These are phyloP conservation scores for Tachyglossus aculeatus DNA, from an alignment of 2,797 vertebrate genomes.

Conservation along the genomic window DNA sequence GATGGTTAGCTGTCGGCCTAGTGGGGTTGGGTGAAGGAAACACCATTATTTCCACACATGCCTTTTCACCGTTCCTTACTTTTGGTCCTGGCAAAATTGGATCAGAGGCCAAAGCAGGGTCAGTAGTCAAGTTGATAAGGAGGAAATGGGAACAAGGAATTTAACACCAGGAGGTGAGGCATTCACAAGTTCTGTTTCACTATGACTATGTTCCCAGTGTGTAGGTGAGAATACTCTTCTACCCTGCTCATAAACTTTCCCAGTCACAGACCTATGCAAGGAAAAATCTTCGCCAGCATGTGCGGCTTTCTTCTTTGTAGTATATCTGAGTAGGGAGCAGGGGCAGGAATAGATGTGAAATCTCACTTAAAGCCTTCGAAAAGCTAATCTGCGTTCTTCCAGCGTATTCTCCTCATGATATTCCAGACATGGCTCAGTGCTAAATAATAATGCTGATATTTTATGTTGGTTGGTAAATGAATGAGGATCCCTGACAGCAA, in stretches of 20 bases:
- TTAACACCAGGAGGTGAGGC: neutral
- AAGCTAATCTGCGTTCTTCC: neutral
- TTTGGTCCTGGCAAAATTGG: constrained; percentile 30
- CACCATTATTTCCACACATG: constrained; percentile 73
- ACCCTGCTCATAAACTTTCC: neutral
- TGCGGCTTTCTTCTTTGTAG: neutral
- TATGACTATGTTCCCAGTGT: constrained; percentile 36
- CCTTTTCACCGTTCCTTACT: constrained; percentile 45
- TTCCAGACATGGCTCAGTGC: neutral
- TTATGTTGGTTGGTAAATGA: neutral
- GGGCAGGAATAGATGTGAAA: neutral
- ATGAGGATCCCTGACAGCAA: neutral
- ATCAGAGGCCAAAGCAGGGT: constrained; percentile 51
- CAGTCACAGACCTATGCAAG: constrained; percentile 11
- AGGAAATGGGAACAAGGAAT: constrained; percentile 27
- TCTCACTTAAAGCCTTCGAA: constrained; percentile 12
- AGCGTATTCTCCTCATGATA: neutral
- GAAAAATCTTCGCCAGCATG: constrained; percentile 15
- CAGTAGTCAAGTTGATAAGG: constrained; percentile 49
- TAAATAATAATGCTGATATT: neutral
- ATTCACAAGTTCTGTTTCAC: constrained; percentile 38
- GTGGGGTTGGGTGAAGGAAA: constrained; percentile 75
- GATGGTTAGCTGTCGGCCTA: constrained; percentile 97
- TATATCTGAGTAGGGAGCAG: constrained; percentile 4
- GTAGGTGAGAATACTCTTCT: constrained; percentile 13